Percentiles rank a stretch among this genome's conserved stretches.
These are phyloP conservation scores for Norana najaformis DNA, from an alignment of 2,888 invertebrate species.

Conservation along the genomic window DNA sequence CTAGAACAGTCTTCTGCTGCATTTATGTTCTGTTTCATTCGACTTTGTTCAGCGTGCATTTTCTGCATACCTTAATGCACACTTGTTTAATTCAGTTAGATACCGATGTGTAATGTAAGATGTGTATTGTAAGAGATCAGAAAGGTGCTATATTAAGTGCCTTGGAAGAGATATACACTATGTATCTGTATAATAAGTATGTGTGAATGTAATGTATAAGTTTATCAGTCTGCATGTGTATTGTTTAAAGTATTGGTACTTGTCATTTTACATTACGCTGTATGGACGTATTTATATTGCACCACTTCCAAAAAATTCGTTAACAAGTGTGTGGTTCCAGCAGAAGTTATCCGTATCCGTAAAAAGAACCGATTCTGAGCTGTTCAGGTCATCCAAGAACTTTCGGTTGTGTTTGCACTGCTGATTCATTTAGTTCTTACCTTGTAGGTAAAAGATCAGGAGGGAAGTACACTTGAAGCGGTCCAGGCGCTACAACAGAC, in stretches of 20 bases:
- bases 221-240: too few relatives aligned
- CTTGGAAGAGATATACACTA: neutral
- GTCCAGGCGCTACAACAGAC: conserved; percentile 85
- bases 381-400: neutral
- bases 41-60: too few relatives aligned
- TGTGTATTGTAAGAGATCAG: too few relatives aligned
- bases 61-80: too few relatives aligned
- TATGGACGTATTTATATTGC: neutral
- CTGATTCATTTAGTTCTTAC: neutral
- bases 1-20: too few relatives aligned
- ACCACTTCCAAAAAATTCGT: neutral
- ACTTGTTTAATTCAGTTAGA: too few relatives aligned
- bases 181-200: neutral
- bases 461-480: conserved; percentile 86
- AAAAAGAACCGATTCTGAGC: neutral
- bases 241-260: neutral
- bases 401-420: neutral
- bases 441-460: conserved; percentile 83
- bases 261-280: neutral
- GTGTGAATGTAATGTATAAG: neutral
- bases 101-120: too few relatives aligned
- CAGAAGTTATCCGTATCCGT: neutral
- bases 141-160: too few relatives aligned
- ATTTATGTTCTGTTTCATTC: too few relatives aligned
- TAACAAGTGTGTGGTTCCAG: neutral